These are phyloP conservation scores for Erythrolamprus reginae DNA, from an alignment of 2,113 vertebrate species.

Conservation along the genomic window DNA sequence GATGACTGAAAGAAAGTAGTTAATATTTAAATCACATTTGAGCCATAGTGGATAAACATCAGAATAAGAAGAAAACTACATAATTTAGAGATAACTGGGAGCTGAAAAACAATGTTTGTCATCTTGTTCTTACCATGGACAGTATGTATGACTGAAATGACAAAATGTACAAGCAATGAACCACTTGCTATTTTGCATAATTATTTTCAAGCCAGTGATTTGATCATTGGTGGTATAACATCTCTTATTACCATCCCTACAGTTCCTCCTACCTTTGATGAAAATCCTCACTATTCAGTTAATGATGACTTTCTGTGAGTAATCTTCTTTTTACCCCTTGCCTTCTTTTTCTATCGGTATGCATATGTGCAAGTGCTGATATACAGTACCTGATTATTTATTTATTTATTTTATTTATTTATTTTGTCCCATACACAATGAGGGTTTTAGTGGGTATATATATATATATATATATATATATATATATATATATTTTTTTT, in stretches of 20 bases:
- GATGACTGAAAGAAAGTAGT: neutral
- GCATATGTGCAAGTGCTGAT: neutral
- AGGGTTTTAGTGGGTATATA: no score
- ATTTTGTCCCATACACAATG: no score
- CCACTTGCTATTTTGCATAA: neutral
- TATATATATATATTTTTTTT: no score
- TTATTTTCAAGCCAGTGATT: neutral
- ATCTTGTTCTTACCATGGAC: neutral
- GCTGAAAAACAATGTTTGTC: neutral
- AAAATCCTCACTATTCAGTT: neutral
- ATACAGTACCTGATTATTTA: neutral
- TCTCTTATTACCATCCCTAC: neutral
- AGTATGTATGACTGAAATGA: no score
- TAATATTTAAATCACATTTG: neutral
- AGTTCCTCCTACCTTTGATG: neutral
- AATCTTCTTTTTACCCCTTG: neutral
- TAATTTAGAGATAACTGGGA: neutral
- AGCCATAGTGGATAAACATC: neutral
- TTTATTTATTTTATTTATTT: no score
- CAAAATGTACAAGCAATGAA: neutral
- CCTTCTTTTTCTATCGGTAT: neutral
- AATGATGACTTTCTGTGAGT: neutral
- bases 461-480: no score
- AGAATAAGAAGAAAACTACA: neutral
- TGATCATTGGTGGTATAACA: neutral